phyloP scores from a whole-genome alignment of 2,113 vertebrate species.

The Glareola pratincola region DNA sequence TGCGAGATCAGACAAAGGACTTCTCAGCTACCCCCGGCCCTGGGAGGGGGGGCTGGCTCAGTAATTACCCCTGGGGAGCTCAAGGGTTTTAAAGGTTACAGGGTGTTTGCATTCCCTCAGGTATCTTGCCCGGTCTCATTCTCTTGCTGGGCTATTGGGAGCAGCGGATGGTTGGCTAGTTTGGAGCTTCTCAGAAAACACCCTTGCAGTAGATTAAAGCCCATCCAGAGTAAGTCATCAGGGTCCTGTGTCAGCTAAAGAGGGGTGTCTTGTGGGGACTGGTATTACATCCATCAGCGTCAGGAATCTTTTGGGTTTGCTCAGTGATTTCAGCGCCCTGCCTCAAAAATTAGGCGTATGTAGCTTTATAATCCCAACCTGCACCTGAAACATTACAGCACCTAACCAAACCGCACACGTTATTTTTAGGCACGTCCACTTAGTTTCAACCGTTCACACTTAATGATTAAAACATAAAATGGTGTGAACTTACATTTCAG shows the following conservation, averaged over 20 bases:
- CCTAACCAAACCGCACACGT: background rate
- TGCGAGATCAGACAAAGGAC: background rate
- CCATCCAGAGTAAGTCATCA: background rate
- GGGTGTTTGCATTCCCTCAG: background rate
- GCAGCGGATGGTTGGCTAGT: background rate
- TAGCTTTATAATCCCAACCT: background rate
- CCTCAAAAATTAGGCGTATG: background rate
- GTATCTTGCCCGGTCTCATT: background rate
- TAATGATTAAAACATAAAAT: background rate
- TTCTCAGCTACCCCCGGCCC: background rate
- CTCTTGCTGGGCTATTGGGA: background rate
- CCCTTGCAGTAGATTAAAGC: background rate
- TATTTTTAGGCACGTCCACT: background rate
- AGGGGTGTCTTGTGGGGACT: fast-evolving
- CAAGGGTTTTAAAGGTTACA: background rate
- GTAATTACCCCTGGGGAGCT: background rate
- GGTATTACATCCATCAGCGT: background rate
- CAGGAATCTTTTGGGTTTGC: background rate
- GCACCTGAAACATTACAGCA: background rate
- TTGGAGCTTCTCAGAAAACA: background rate
- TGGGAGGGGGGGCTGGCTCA: background rate
- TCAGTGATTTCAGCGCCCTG: background rate
- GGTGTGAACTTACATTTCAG: background rate
- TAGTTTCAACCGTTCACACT: background rate
- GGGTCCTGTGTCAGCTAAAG: background rate